Evolutionary conservation across 2,888 invertebrate species (phyloP).

Genomic region (Tanypteryx hageni): DNA sequence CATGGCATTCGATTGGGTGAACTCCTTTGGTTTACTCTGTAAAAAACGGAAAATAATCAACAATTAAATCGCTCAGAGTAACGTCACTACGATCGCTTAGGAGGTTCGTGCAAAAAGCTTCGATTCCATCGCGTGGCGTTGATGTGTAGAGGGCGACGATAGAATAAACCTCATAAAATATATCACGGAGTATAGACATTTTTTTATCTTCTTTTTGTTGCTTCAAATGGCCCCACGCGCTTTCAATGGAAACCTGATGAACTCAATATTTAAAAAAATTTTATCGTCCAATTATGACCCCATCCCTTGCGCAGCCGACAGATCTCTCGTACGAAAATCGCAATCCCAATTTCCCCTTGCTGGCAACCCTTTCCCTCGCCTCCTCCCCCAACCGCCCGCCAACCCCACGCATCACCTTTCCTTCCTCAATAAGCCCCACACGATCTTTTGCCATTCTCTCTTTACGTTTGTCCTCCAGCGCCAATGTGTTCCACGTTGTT

Average conservation of each 20-base stretch:
- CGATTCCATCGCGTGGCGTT: too few species aligned
- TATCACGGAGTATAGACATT: neutral
- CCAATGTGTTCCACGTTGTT: slow-evolving; percentile 36
- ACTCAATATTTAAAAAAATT: neutral
- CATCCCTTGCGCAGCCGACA: neutral
- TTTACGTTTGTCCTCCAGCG: neutral
- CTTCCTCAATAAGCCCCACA: neutral
- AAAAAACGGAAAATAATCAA: too few species aligned
- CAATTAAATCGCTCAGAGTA: too few species aligned
- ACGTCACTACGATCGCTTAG: too few species aligned
- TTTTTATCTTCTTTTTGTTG: neutral
- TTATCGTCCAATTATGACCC: neutral
- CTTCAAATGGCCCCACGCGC: neutral
- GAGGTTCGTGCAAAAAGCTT: too few species aligned
- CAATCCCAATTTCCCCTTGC: neutral
- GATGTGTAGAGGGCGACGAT: too few species aligned
- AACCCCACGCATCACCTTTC: neutral
- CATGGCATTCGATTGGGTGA: too few species aligned
- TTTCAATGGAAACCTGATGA: neutral
- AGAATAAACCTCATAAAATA: too few species aligned
- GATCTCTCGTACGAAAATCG: neutral
- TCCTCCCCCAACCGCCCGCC: neutral
- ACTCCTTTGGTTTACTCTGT: too few species aligned
- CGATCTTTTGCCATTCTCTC: neutral
- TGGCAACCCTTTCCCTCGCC: neutral